Conservation (phyloP, 2,888 invertebrate species). For the Pherbina coryleti region DNA sequence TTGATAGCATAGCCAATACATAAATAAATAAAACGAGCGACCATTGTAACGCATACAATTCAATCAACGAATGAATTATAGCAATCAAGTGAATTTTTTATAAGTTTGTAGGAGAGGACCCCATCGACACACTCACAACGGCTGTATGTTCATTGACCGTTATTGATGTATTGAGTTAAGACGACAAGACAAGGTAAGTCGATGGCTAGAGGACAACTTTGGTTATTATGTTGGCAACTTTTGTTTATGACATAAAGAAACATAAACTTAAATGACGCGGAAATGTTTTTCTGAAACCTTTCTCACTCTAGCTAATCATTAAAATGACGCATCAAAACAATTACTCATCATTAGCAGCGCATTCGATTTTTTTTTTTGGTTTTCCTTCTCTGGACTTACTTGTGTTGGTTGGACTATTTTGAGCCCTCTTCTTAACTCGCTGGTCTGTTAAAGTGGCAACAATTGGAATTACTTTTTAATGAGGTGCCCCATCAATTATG, state of each 20-base stretch:
- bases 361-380: neutral
- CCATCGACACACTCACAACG: neutral
- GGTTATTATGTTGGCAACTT: neutral
- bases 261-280: neutral
- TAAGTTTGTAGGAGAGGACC: neutral
- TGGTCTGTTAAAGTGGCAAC: neutral
- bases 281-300: neutral
- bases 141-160: neutral
- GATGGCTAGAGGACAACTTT: no score
- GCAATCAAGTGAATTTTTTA: slow-evolving; percentile 12
- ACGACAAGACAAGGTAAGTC: no score
- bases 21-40: neutral
- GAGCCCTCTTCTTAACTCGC: neutral
- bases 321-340: slow-evolving; percentile 11
- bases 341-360: slow-evolving; percentile 22
- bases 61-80: slow-evolving; percentile 22
- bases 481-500: slow-evolving; percentile 27
- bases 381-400: neutral
- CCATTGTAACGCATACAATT: neutral
- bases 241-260: neutral
- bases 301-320: neutral
- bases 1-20: neutral
- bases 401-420: neutral
- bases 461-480: slow-evolving; percentile 22
- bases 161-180: neutral